Evolutionary conservation across 2,797 vertebrate genomes (phyloP).

Genomic region (Eidolon dupreanum): DNA sequence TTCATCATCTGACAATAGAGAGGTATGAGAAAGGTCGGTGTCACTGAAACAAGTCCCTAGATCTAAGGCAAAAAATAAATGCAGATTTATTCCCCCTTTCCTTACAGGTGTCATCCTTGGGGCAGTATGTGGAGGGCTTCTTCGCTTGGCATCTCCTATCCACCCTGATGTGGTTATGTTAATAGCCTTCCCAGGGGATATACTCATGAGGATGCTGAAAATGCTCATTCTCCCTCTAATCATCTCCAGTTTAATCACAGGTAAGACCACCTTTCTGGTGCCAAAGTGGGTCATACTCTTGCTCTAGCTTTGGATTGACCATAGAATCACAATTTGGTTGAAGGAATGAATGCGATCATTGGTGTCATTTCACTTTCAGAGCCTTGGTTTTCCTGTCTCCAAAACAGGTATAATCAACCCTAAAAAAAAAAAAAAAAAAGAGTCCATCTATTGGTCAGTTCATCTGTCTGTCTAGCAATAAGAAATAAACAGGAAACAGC

Average conservation of each 20-base stretch:
- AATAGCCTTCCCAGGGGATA: conserved; percentile 98
- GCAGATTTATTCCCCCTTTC: background rate
- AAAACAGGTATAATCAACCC: background rate
- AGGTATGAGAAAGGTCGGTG: background rate
- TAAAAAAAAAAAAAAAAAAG: background rate
- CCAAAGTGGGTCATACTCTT: rapidly evolving
- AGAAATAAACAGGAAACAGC: background rate
- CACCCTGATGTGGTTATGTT: conserved; percentile 97
- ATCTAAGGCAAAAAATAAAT: background rate
- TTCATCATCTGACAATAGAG: background rate
- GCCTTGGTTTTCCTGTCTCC: background rate
- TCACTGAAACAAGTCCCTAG: background rate
- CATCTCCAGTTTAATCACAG: conserved; percentile 99
- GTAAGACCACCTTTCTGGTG: conserved; percentile 80
- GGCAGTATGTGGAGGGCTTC: conserved; percentile 92
- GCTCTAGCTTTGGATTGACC: background rate
- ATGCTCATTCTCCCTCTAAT: conserved; percentile 99
- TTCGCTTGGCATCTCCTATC: conserved; percentile 94
- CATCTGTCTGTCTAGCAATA: background rate
- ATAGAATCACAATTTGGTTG: background rate
- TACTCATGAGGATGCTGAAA: conserved; percentile 99
- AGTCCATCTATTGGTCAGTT: background rate
- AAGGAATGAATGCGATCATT: background rate
- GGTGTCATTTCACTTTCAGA: background rate
- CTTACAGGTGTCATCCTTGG: conserved; percentile 95